phyloP scores from a whole-genome alignment of 1,140 invertebrate species.

The Drosophila tropicalis region DNA sequence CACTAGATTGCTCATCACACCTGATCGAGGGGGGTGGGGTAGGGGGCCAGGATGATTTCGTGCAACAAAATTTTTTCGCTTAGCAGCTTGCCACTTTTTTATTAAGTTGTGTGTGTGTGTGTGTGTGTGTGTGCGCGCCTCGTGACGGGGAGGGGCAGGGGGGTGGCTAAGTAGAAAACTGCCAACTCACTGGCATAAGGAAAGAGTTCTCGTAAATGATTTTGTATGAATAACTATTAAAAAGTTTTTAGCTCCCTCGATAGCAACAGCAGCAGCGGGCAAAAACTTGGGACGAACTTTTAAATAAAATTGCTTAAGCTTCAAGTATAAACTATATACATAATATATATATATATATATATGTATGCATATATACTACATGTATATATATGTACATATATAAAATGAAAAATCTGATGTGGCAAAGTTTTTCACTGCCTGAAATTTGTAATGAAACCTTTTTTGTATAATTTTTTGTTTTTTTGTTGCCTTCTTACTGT shows the following conservation, averaged over 20 bases:
- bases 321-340: constrained; percentile 4
- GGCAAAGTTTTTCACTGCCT: constrained; percentile 57
- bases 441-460: constrained; percentile 62
- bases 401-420: constrained; percentile 17
- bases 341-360: constrained; percentile 4
- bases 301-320: constrained; percentile 43
- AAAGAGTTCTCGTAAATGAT: constrained; percentile 66
- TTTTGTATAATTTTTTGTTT: constrained; percentile 9
- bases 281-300: constrained; percentile 37
- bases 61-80: constrained; percentile 31
- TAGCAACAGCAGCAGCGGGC: constrained; percentile 11
- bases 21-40: too few species aligned
- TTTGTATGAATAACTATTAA: constrained; percentile 78
- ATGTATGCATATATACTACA: constrained; percentile 7
- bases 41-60: constrained; percentile 29
- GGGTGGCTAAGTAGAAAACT: constrained; percentile 1
- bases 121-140: neutral
- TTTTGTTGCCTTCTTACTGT: too few species aligned
- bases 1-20: too few species aligned
- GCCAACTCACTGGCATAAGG: neutral
- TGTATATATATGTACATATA: constrained; percentile 13
- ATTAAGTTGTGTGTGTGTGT: constrained; percentile 44
- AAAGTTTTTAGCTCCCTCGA: constrained; percentile 61
- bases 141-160: too few species aligned
- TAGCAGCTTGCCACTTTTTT: constrained; percentile 35